Evolutionary conservation across 2,888 invertebrate genomes (phyloP).

Genomic region (Drosophila pseudotalamancana): DNA sequence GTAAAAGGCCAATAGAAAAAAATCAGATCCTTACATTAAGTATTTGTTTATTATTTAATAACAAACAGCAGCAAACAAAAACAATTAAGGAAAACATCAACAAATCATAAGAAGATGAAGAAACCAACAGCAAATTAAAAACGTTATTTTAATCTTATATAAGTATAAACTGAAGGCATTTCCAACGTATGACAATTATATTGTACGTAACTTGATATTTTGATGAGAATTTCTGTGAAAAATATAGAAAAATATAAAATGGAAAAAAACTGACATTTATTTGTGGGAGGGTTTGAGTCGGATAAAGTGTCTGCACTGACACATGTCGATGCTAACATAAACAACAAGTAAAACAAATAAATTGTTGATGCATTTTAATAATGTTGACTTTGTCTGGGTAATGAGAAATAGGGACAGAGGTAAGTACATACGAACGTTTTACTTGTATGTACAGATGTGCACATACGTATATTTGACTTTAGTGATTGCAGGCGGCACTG

Average conservation of each 20-base stretch:
- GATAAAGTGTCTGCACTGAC: neutral
- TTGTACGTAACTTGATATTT: constrained; percentile 83
- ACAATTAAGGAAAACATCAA: neutral
- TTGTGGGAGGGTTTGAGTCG: constrained; percentile 15
- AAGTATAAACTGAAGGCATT: constrained; percentile 76
- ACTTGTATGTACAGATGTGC: neutral
- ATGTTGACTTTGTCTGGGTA: constrained; percentile 57
- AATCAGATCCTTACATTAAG: constrained; percentile 59
- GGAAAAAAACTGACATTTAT: constrained; percentile 47
- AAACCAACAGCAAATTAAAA: constrained; percentile 61
- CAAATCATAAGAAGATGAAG: constrained; percentile 12
- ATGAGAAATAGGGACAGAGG: constrained; percentile 5
- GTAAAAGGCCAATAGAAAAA: constrained; percentile 44
- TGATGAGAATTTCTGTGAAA: constrained; percentile 83
- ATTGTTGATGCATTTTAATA: constrained; percentile 43
- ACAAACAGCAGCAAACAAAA: constrained; percentile 21
- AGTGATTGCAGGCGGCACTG: constrained; percentile 66
- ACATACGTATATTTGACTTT: constrained; percentile 27
- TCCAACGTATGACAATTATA: constrained; percentile 77
- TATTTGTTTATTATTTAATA: constrained; percentile 61
- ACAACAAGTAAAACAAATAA: constrained; percentile 13
- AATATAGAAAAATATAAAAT: constrained; percentile 68
- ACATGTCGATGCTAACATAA: neutral
- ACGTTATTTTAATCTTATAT: constrained; percentile 77
- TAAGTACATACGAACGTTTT: constrained; percentile 8